phyloP scores from a whole-genome alignment of 2,797 vertebrate species.

The Heteromormyrus szaboi region DNA sequence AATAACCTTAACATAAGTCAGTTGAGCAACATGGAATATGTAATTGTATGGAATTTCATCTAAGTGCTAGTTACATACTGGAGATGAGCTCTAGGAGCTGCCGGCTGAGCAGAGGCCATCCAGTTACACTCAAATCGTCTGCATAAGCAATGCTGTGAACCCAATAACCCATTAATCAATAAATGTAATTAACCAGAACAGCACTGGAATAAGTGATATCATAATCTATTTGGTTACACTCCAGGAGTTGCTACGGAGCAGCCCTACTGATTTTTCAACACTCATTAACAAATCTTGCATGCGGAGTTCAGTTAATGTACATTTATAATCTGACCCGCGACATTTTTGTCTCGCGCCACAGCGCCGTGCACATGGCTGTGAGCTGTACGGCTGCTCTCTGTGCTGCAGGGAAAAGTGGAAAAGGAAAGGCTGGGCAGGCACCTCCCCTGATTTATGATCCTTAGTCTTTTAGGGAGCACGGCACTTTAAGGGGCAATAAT shows the following conservation, averaged over 20 bases:
- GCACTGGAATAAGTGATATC: conserved; percentile 30
- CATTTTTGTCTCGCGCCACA: background rate
- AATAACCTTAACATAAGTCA: background rate
- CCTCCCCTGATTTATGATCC: conserved; percentile 7
- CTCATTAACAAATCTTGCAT: conserved; percentile 32
- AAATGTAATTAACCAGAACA: conserved; percentile 36
- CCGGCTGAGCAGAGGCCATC: background rate
- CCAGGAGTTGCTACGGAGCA: conserved; percentile 28
- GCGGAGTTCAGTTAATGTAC: conserved; percentile 16
- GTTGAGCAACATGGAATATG: background rate
- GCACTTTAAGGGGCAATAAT: conserved; percentile 2
- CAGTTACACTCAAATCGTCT: conserved; percentile 7
- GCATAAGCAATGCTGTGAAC: conserved; percentile 25
- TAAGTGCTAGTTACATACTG: background rate
- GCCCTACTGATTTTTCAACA: conserved; percentile 29
- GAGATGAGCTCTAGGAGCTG: background rate
- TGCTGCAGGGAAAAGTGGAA: background rate
- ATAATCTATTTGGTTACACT: conserved; percentile 38
- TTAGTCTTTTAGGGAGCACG: background rate
- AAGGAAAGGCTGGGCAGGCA: background rate
- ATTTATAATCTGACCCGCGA: conserved; percentile 29
- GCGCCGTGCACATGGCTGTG: background rate
- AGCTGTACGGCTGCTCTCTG: background rate
- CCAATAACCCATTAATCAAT: conserved; percentile 33
- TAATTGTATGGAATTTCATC: background rate